A percentile compares a stretch with the other conserved stretches of the same genome.
These are phyloP conservation scores for Mycalesis mineus DNA, from an alignment of 2,888 invertebrate species.

Conservation along the genomic window DNA sequence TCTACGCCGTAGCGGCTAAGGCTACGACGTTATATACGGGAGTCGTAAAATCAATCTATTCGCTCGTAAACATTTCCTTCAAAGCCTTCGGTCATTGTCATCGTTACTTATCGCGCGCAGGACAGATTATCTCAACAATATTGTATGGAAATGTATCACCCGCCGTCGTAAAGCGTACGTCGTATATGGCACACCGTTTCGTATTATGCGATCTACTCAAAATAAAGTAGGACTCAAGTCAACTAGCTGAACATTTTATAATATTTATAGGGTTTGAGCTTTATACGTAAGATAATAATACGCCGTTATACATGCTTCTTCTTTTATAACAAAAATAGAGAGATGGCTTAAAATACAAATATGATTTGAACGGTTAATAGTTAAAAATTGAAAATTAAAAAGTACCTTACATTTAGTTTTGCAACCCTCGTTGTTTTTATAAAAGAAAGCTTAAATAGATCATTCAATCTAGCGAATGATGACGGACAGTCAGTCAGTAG, in stretches of 20 bases:
- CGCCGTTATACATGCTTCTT: no score
- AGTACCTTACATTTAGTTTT: no score
- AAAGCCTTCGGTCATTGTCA: slow-evolving; percentile 21
- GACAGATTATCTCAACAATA: slow-evolving; percentile 20
- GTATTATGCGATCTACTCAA: background rate
- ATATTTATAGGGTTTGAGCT: background rate
- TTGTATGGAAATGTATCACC: slow-evolving; percentile 12
- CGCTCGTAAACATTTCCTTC: slow-evolving; percentile 20
- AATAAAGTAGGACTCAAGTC: background rate
- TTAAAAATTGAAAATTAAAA: no score
- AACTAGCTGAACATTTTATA: background rate
- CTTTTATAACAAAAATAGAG: no score
- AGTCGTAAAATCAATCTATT: slow-evolving; percentile 22
- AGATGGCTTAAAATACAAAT: no score
- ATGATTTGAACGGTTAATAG: no score
- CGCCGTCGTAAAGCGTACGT: slow-evolving; percentile 10
- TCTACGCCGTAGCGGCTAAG: slow-evolving; percentile 8
- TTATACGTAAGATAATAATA: no score
- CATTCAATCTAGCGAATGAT: no score
- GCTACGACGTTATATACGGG: slow-evolving; percentile 3
- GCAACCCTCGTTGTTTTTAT: no score
- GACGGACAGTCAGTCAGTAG: no score
- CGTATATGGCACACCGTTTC: slow-evolving; percentile 5
- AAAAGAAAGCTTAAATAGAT: no score
- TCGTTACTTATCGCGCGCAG: slow-evolving; percentile 8